Percentiles rank a stretch among this genome's conserved stretches.
These are phyloP conservation scores for Harpalus rubripes DNA, from an alignment of 2,888 invertebrate genomes.

Conservation along the genomic window DNA sequence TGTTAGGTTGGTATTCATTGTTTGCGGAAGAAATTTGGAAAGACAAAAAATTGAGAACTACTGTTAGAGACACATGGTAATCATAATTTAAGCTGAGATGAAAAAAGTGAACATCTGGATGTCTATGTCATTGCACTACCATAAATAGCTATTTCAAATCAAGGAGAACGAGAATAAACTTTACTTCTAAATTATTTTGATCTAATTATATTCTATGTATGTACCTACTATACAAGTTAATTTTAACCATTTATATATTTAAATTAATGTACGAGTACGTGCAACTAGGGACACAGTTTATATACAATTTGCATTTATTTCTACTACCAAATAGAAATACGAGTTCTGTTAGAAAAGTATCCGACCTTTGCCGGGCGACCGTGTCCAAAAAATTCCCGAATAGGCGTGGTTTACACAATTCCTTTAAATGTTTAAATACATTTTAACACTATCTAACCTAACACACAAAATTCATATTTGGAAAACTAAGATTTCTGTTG, in stretches of 20 bases:
- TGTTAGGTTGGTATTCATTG: constrained; percentile 13
- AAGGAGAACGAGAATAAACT: background rate
- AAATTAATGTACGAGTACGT: background rate
- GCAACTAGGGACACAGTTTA: background rate
- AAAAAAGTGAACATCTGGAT: constrained; percentile 5
- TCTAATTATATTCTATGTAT: constrained; percentile 1
- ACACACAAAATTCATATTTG: too few species aligned
- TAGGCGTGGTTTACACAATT: too few species aligned
- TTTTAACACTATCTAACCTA: too few species aligned
- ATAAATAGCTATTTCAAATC: background rate
- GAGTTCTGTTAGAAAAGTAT: too few species aligned
- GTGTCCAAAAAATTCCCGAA: too few species aligned
- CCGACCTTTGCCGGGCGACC: too few species aligned
- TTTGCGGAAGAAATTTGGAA: constrained; percentile 39
- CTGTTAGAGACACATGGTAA: constrained; percentile 28
- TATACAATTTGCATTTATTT: too few species aligned
- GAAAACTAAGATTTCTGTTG: too few species aligned
- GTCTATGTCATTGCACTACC: background rate
- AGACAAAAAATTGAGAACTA: constrained; percentile 28
- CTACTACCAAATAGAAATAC: too few species aligned
- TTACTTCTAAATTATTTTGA: constrained; percentile 4
- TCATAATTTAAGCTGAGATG: background rate
- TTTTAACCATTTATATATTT: background rate
- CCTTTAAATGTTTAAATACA: too few species aligned
- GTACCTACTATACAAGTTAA: constrained; percentile 1